Evolutionary conservation across 2,888 invertebrate species (phyloP).

Genomic region (Drosophila quinaria): DNA sequence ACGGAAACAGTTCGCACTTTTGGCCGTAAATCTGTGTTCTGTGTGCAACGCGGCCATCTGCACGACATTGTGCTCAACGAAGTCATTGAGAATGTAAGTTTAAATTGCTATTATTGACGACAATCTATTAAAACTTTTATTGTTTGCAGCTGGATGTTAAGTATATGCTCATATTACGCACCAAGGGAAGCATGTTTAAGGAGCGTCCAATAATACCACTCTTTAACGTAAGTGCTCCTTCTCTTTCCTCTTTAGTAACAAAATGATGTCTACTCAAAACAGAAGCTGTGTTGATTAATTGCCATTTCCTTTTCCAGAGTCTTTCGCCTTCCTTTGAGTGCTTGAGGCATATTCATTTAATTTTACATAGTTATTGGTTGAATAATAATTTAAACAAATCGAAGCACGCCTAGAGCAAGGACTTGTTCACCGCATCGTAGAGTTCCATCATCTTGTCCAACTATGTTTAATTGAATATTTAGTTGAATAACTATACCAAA

Average conservation of each 20-base stretch:
- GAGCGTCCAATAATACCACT: constrained; percentile 84
- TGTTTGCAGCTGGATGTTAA: constrained; percentile 84
- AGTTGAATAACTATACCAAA: constrained; percentile 18
- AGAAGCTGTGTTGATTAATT: not conserved
- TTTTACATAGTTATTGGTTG: constrained; percentile 61
- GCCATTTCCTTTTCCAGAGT: constrained; percentile 65
- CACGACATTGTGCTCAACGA: constrained; percentile 86
- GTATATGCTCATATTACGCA: constrained; percentile 84
- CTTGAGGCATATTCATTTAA: constrained; percentile 82
- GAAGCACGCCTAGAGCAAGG: constrained; percentile 30
- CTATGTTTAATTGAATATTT: constrained; percentile 45
- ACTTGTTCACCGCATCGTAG: constrained; percentile 40
- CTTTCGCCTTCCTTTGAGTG: constrained; percentile 84
- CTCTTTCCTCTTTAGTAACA: not conserved
- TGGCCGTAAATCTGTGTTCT: constrained; percentile 76
- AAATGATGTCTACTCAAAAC: not conserved
- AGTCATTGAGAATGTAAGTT: constrained; percentile 85
- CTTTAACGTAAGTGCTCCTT: constrained; percentile 79
- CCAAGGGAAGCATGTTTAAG: constrained; percentile 81
- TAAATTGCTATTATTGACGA: not conserved
- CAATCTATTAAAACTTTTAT: constrained; percentile 7
- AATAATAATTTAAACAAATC: constrained; percentile 42
- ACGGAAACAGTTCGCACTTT: constrained; percentile 81
- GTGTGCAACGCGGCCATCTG: constrained; percentile 83
- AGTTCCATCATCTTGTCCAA: constrained; percentile 54